Percentiles rank a stretch among this genome's conserved stretches.
Evolutionary conservation across 2,797 vertebrate genomes (phyloP).

Genomic region (Myotis myotis): DNA sequence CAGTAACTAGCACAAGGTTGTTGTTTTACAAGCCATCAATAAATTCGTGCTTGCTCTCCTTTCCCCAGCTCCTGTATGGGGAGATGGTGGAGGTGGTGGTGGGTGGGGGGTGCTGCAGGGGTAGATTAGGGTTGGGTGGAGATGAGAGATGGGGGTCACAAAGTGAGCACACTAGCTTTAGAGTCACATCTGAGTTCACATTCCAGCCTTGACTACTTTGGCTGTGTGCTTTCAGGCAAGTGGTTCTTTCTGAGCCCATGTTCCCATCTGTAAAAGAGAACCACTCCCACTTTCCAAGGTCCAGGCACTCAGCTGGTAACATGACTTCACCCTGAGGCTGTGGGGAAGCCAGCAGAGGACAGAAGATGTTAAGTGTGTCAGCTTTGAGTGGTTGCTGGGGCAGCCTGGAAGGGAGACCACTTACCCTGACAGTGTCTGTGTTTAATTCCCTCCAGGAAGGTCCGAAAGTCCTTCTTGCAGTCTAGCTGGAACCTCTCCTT

Average conservation of each 20-base stretch:
- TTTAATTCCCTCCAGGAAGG: not conserved
- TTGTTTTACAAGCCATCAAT: not conserved
- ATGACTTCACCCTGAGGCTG: not conserved
- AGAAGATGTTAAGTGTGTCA: not conserved
- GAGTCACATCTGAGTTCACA: not conserved
- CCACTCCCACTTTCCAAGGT: not conserved
- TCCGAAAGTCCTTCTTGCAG: not conserved
- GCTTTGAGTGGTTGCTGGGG: not conserved
- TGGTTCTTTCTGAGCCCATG: not conserved
- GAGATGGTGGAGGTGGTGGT: not conserved
- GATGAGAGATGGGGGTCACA: not conserved
- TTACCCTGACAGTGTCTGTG: not conserved
- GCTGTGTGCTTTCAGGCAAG: slow-evolving; percentile 3
- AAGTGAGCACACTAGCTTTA: not conserved
- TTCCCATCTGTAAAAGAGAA: not conserved
- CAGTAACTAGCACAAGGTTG: not conserved
- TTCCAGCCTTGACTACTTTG: not conserved
- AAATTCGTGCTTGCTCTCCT: not conserved
- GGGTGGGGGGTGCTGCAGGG: not conserved
- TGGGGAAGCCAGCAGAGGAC: no score
- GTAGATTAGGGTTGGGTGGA: not conserved
- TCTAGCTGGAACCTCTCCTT: not conserved
- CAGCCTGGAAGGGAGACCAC: not conserved
- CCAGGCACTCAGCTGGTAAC: not conserved
- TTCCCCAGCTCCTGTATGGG: not conserved